Evolutionary conservation across 2,888 invertebrate species (phyloP).

Genomic region (Cantharis flavilabris): DNA sequence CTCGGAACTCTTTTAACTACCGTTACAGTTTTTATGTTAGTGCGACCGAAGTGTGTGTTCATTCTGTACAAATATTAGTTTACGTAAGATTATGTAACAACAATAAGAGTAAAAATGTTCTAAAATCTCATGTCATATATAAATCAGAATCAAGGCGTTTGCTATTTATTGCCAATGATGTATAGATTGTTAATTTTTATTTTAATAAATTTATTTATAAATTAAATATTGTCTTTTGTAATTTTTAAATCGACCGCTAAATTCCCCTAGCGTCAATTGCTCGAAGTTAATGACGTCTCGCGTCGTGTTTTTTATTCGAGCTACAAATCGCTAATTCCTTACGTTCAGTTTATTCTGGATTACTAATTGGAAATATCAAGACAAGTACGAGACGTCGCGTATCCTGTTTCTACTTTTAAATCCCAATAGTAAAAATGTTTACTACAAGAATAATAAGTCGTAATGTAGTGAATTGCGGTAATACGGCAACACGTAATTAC

Average conservation of each 20-base stretch:
- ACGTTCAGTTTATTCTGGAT: background rate
- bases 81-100: background rate
- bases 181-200: background rate
- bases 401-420: background rate
- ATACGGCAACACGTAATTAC: background rate
- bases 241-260: background rate
- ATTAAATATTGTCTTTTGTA: background rate
- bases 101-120: background rate
- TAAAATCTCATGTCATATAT: background rate
- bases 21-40: background rate
- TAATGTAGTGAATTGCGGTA: background rate
- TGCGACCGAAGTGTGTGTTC: background rate
- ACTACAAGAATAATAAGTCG: background rate
- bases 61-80: background rate
- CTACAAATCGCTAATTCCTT: background rate
- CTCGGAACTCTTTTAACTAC: background rate
- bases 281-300: background rate
- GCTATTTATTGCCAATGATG: background rate
- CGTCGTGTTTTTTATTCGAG: background rate
- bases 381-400: background rate
- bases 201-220: background rate
- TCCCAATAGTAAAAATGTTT: background rate
- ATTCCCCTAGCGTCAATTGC: background rate
- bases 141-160: conserved; percentile 36
- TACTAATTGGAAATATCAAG: background rate